A percentile compares a stretch with the other conserved stretches of the same genome.
Evolutionary conservation across 2,888 invertebrate species (phyloP).

Genomic region (Campoplex nolae): DNA sequence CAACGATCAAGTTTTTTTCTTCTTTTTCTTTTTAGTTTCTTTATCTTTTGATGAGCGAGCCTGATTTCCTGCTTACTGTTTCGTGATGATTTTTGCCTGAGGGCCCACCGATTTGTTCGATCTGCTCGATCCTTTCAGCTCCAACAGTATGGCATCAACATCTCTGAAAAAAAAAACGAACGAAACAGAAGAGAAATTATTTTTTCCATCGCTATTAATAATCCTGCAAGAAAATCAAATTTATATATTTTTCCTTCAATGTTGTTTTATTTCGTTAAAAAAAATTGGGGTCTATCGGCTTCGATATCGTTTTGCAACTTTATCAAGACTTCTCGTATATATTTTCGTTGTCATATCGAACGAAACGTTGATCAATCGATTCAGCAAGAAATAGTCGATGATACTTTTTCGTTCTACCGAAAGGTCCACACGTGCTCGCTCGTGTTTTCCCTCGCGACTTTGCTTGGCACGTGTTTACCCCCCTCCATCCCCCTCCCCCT

Average conservation of each 20-base stretch:
- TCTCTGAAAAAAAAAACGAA: conserved; percentile 76
- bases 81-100: conserved; percentile 76
- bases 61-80: conserved; percentile 80
- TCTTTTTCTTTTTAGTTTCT: conserved; percentile 41
- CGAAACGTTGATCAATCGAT: not conserved
- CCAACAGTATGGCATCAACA: conserved; percentile 79
- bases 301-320: not conserved
- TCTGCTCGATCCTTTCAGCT: conserved; percentile 81
- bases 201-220: not conserved
- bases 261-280: not conserved
- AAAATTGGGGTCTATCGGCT: not conserved
- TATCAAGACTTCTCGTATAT: not conserved
- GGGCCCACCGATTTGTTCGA: conserved; percentile 76
- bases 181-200: not conserved
- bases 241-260: not conserved
- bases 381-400: not conserved
- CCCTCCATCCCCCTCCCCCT: not conserved
- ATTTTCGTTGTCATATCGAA: not conserved
- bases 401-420: not conserved
- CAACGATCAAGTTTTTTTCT: conserved; percentile 19
- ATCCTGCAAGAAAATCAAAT: not conserved
- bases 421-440: conserved; percentile 46
- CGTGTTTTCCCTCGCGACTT: conserved; percentile 45
- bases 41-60: conserved; percentile 52
- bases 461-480: conserved; percentile 59